Conservation (phyloP, 2,797 vertebrate species). For the Falco novaeseelandiae region DNA sequence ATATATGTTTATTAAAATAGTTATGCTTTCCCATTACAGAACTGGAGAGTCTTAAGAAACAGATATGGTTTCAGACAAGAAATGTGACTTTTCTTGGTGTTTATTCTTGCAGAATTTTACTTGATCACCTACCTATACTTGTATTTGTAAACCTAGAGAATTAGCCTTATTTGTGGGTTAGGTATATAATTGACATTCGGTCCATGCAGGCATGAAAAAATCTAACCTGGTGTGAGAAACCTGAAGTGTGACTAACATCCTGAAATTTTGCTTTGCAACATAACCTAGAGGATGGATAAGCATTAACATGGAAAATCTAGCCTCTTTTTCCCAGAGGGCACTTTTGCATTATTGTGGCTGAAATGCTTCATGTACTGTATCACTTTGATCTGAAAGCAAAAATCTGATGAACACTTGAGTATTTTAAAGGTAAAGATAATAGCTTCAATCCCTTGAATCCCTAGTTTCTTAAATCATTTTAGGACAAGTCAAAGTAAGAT, state of each 20-base stretch:
- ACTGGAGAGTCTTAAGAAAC: background rate
- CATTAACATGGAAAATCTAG: constrained; percentile 30
- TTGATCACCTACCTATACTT: background rate
- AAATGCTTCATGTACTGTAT: background rate
- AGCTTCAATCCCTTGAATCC: background rate
- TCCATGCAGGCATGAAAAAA: background rate
- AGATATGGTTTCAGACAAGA: background rate
- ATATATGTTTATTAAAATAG: background rate
- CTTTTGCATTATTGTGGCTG: background rate
- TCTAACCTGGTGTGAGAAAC: constrained; percentile 37
- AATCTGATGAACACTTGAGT: background rate
- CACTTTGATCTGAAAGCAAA: background rate
- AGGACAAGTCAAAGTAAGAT: background rate
- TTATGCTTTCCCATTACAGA: background rate
- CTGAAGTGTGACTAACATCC: constrained; percentile 38
- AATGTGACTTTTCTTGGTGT: background rate
- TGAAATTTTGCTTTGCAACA: constrained; percentile 11
- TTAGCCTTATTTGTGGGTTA: background rate
- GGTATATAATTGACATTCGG: background rate
- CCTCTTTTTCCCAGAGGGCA: constrained; percentile 12
- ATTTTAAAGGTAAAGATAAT: background rate
- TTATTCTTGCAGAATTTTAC: background rate
- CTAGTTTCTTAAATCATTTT: background rate
- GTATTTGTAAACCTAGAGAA: background rate
- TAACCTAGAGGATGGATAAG: constrained; percentile 14